Conservation (phyloP, 2,797 vertebrate genomes). For the Coendou prehensilis region DNA sequence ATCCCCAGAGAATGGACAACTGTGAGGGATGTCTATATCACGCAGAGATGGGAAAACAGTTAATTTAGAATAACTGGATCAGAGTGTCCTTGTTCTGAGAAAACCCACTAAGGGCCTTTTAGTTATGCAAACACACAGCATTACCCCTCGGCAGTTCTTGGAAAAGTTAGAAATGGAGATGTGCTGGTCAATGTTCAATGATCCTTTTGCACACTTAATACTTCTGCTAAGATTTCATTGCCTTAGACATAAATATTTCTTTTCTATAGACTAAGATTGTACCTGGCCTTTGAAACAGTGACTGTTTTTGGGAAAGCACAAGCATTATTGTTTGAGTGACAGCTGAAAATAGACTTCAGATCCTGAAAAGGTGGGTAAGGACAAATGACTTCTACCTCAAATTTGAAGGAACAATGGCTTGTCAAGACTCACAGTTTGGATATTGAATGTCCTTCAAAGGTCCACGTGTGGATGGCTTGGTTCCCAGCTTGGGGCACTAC, state of each 20-base stretch:
- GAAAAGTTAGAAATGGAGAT: neutral
- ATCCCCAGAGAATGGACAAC: neutral
- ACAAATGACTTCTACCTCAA: neutral
- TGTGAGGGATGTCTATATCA: neutral
- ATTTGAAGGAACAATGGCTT: neutral
- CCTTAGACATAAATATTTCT: neutral
- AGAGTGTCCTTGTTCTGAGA: neutral
- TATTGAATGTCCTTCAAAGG: neutral
- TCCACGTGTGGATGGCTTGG: neutral
- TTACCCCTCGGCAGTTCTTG: neutral
- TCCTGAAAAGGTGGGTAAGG: neutral
- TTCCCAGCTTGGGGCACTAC: neutral
- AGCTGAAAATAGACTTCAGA: neutral
- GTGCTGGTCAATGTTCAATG: neutral
- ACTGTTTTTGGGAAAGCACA: neutral
- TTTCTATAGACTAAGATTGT: neutral
- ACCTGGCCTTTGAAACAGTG: neutral
- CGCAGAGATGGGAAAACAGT: neutral
- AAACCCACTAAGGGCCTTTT: neutral
- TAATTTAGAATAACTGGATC: neutral
- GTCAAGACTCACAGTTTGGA: neutral
- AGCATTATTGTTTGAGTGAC: neutral
- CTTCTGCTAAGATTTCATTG: neutral
- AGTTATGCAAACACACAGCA: neutral
- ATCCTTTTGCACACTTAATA: neutral